phyloP scores from a whole-genome alignment of 53 echinoderm and acorn worm species.

The Apostichopus leukothele region DNA sequence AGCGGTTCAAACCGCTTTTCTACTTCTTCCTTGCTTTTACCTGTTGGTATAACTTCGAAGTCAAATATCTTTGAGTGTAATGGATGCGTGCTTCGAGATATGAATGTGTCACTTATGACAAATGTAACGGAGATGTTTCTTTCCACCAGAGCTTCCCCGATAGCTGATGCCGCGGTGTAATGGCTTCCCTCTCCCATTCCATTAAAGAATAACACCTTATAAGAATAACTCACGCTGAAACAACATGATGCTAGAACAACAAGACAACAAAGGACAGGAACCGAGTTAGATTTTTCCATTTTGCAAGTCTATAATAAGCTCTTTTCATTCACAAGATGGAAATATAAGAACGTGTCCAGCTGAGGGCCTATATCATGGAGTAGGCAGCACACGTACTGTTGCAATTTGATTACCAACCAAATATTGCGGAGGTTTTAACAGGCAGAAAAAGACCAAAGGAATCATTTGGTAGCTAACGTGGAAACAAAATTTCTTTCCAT shows the following conservation, averaged over 20 bases:
- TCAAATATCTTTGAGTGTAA: not conserved
- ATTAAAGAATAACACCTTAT: conserved; percentile 23
- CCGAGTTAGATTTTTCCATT: too few relatives aligned
- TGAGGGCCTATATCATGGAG: too few relatives aligned
- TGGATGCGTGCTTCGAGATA: not conserved
- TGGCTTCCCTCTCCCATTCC: conserved; percentile 36
- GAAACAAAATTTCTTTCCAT: too few relatives aligned
- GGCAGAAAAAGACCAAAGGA: too few relatives aligned
- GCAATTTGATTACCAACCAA: too few relatives aligned
- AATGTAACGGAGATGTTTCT: conserved; percentile 4
- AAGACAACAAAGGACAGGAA: too few relatives aligned
- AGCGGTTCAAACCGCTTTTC: conserved; percentile 1
- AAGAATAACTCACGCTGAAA: not conserved
- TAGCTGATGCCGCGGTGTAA: not conserved
- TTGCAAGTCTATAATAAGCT: too few relatives aligned
- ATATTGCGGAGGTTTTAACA: too few relatives aligned
- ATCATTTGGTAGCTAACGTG: too few relatives aligned
- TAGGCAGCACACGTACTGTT: too few relatives aligned
- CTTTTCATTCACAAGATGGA: too few relatives aligned
- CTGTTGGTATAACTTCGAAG: not conserved
- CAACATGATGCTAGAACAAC: not conserved
- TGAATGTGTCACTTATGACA: not conserved
- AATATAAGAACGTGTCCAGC: too few relatives aligned
- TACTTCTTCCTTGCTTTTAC: not conserved
- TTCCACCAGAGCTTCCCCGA: conserved; percentile 10